Percentiles rank a stretch among this genome's conserved stretches.
These are phyloP conservation scores for Manis crassicaudata DNA, from an alignment of 2,797 vertebrate species.

Conservation along the genomic window DNA sequence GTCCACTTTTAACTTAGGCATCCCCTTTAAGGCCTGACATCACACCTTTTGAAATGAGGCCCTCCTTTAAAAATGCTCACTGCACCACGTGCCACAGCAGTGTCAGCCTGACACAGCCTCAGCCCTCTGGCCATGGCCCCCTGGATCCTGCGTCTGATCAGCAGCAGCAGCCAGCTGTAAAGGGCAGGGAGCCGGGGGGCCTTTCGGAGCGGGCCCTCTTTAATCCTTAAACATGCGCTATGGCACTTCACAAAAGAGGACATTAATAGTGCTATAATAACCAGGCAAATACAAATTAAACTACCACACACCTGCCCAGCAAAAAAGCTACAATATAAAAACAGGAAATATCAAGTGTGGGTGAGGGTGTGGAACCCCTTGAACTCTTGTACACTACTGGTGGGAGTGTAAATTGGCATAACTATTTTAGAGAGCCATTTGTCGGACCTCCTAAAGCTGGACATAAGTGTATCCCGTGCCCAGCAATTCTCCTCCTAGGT, in stretches of 20 bases:
- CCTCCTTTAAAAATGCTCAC: background rate
- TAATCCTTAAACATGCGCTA: background rate
- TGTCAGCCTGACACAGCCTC: background rate
- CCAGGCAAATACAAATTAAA: background rate
- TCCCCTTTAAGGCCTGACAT: background rate
- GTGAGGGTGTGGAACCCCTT: background rate
- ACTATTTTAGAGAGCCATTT: background rate
- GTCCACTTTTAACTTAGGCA: background rate
- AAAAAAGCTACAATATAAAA: background rate
- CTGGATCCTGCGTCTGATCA: background rate
- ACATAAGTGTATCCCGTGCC: background rate
- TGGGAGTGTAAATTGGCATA: background rate
- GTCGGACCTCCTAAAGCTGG: background rate
- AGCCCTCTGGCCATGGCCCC: background rate
- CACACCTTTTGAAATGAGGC: background rate
- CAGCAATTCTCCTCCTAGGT: background rate
- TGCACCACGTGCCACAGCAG: fast-evolving
- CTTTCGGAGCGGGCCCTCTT: background rate
- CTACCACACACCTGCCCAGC: background rate
- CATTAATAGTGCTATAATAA: background rate
- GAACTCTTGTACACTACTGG: background rate
- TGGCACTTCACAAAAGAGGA: background rate
- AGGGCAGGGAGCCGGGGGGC: too few relatives aligned
- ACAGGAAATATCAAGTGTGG: background rate
- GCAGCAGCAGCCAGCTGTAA: background rate